phyloP scores from a whole-genome alignment of 2,797 vertebrate genomes.

The Ispidina picta region DNA sequence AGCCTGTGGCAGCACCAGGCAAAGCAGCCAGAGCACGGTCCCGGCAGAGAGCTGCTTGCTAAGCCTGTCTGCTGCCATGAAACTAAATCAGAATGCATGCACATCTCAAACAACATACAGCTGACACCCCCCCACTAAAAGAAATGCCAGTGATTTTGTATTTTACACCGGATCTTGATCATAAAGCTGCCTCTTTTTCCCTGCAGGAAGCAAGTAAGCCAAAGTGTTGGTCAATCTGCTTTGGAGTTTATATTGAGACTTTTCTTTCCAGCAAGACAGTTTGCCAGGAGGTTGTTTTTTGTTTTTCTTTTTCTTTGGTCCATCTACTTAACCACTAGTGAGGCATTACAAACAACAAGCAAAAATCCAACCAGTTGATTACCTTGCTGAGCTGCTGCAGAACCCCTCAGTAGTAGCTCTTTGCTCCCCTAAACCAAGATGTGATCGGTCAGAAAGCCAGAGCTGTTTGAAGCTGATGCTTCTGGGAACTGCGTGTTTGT shows the following conservation, averaged over 20 bases:
- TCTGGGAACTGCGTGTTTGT: constrained; percentile 16
- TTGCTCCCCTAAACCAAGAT: neutral
- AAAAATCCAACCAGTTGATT: neutral
- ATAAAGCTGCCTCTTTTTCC: neutral
- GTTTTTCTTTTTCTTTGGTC: neutral
- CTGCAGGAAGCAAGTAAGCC: neutral
- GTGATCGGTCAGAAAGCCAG: neutral
- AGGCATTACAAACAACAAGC: neutral
- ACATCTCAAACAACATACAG: neutral
- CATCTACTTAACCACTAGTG: neutral
- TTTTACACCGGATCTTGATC: neutral
- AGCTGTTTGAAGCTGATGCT: neutral
- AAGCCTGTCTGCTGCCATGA: neutral
- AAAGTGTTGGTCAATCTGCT: neutral
- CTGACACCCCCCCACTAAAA: neutral
- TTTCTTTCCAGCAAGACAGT: neutral
- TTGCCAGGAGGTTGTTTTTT: neutral
- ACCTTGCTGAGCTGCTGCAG: constrained; percentile 50
- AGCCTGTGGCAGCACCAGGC: neutral
- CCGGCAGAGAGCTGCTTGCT: neutral
- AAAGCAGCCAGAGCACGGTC: neutral
- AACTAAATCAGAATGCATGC: neutral
- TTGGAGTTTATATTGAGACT: neutral
- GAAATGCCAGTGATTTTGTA: neutral
- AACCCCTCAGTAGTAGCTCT: neutral